Percentiles rank a stretch among this genome's conserved stretches.
These are phyloP conservation scores for Mythimna loreyi DNA, from an alignment of 2,888 invertebrate genomes.

Conservation along the genomic window DNA sequence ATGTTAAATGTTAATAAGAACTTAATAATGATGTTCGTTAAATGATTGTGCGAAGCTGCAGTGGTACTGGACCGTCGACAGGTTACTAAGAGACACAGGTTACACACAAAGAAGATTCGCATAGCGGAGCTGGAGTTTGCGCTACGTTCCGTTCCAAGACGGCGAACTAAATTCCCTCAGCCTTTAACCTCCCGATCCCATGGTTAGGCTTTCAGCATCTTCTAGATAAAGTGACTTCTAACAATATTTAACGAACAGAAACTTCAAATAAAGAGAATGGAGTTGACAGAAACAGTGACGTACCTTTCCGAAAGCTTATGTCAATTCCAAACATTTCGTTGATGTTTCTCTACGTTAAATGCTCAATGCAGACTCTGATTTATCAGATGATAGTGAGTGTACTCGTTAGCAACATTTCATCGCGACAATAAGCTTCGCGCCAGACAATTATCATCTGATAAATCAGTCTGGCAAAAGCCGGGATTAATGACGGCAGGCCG, in stretches of 20 bases:
- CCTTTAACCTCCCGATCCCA: conserved; percentile 11
- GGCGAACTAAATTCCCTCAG: conserved; percentile 19
- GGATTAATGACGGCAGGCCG: conserved; percentile 50
- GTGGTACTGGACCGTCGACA: conserved; percentile 56
- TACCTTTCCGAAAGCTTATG: conserved; percentile 60
- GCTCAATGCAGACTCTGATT: conserved; percentile 49
- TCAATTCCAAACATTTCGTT: conserved; percentile 59
- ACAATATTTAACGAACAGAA: conserved; percentile 44
- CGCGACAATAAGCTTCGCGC: conserved; percentile 44
- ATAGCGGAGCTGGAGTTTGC: conserved; percentile 70
- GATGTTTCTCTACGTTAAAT: conserved; percentile 48
- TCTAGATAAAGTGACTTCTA: conserved; percentile 56
- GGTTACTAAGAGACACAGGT: conserved; percentile 62
- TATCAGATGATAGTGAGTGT: conserved; percentile 45
- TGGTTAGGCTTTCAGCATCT: conserved; percentile 18
- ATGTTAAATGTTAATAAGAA: conserved; percentile 47
- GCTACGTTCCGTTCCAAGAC: conserved; percentile 29
- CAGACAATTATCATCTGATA: conserved; percentile 62
- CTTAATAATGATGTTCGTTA: conserved; percentile 57
- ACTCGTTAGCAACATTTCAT: conserved; percentile 39
- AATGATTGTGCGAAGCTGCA: conserved; percentile 39
- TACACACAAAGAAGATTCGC: conserved; percentile 75
- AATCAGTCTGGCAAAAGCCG: conserved; percentile 67
- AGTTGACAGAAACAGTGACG: conserved; percentile 48
- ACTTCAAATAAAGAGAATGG: conserved; percentile 48